These are phyloP conservation scores for Genyomyrus donnyi DNA, from an alignment of 2,113 vertebrate species.

Conservation along the genomic window DNA sequence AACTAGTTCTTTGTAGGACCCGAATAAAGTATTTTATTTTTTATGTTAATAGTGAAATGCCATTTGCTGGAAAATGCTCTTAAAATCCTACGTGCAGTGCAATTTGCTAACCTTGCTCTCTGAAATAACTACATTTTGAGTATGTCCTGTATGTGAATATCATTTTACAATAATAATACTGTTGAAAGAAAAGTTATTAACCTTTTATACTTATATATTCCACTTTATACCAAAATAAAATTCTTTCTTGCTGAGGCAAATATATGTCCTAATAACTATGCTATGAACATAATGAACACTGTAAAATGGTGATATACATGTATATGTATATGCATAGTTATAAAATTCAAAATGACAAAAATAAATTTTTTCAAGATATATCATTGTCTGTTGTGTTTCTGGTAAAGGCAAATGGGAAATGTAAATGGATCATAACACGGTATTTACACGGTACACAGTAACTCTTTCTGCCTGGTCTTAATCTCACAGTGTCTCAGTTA, in stretches of 20 bases:
- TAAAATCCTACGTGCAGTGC: slow-evolving; percentile 2
- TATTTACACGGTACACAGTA: neutral
- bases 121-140: slow-evolving; percentile 12
- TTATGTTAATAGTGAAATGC: neutral
- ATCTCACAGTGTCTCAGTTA: neutral
- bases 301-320: slow-evolving; percentile 18
- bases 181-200: slow-evolving; percentile 5
- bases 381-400: neutral
- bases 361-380: slow-evolving; percentile 15
- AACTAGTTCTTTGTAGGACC: neutral
- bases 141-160: slow-evolving; percentile 3
- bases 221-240: slow-evolving; percentile 24
- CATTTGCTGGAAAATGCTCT: neutral
- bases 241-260: slow-evolving; percentile 19
- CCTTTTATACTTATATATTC: slow-evolving; percentile 20
- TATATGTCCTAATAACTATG: slow-evolving; percentile 20
- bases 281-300: slow-evolving; percentile 21
- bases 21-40: neutral
- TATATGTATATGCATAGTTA: slow-evolving; percentile 26
- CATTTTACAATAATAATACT: slow-evolving; percentile 13
- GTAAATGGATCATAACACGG: neutral
- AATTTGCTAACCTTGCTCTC: neutral
- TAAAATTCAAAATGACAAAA: slow-evolving; percentile 22
- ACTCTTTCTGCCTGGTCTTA: neutral
- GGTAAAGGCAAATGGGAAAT: neutral